These are phyloP conservation scores for Hemicordylus capensis DNA, from an alignment of 2,113 vertebrate genomes.

Conservation along the genomic window DNA sequence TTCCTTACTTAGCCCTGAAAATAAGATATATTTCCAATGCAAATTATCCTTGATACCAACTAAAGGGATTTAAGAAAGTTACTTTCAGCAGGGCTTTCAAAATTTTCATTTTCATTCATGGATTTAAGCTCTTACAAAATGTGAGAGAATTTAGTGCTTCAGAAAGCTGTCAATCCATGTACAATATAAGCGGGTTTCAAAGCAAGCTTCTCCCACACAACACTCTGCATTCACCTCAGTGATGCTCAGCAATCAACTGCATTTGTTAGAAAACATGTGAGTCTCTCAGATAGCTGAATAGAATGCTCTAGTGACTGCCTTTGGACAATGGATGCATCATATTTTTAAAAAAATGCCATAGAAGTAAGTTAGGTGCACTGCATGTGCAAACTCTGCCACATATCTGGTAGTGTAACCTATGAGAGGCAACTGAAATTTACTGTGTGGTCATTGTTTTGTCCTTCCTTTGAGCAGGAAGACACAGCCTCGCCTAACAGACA, in stretches of 20 bases:
- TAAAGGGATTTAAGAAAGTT: slow-evolving; percentile 45
- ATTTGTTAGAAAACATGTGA: slow-evolving; percentile 42
- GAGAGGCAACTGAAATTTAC: background rate
- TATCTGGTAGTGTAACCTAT: background rate
- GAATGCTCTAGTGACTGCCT: slow-evolving; percentile 14
- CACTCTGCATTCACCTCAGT: background rate
- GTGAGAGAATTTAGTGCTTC: background rate
- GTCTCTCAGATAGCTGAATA: slow-evolving; percentile 26
- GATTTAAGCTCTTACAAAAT: slow-evolving; percentile 33
- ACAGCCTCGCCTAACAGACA: background rate
- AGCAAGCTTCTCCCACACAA: background rate
- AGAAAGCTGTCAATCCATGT: background rate
- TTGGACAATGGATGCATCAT: slow-evolving; percentile 22
- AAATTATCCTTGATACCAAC: slow-evolving; percentile 41
- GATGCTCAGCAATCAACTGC: background rate
- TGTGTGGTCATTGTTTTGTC: background rate
- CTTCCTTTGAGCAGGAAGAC: background rate
- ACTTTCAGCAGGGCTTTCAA: slow-evolving; percentile 36
- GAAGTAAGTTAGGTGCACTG: slow-evolving; percentile 39
- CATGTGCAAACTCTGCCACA: slow-evolving; percentile 28
- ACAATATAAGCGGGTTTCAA: background rate
- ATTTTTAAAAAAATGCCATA: slow-evolving; percentile 49
- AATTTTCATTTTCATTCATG: slow-evolving; percentile 17
- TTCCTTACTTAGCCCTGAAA: slow-evolving; percentile 32
- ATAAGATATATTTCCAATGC: slow-evolving; percentile 47